These are phyloP conservation scores for Apistogramma diplotaenia DNA, from an alignment of 2,113 vertebrate species.

Conservation along the genomic window DNA sequence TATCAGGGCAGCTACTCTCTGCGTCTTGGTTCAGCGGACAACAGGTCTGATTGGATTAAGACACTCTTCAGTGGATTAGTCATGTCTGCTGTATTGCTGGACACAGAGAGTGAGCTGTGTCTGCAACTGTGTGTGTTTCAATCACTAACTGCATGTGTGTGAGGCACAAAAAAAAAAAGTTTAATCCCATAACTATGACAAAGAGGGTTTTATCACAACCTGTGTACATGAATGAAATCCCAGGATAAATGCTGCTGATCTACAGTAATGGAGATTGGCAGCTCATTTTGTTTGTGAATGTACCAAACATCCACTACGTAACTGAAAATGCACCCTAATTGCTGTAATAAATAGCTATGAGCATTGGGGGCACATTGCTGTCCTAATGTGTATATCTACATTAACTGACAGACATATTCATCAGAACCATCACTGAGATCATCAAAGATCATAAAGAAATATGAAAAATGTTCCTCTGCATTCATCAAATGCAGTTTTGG, in stretches of 20 bases:
- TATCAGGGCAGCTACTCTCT: slow-evolving; percentile 23
- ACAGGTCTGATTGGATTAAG: slow-evolving; percentile 69
- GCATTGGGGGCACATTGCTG: background rate
- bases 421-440: slow-evolving; percentile 20
- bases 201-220: slow-evolving; percentile 16
- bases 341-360: slow-evolving; percentile 38
- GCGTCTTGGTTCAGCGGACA: slow-evolving; percentile 40
- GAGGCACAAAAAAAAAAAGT: background rate
- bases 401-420: slow-evolving; percentile 20
- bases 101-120: background rate
- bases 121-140: slow-evolving; percentile 2
- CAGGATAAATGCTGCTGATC: slow-evolving; percentile 20
- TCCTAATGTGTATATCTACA: slow-evolving; percentile 20
- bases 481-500: slow-evolving; percentile 37
- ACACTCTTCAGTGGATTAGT: slow-evolving; percentile 62
- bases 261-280: slow-evolving; percentile 48
- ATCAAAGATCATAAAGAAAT: slow-evolving; percentile 34
- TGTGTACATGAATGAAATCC: slow-evolving; percentile 29
- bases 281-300: slow-evolving; percentile 41
- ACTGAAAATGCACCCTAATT: slow-evolving; percentile 44
- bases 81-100: slow-evolving; percentile 49
- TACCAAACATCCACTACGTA: slow-evolving; percentile 33
- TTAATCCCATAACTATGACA: slow-evolving; percentile 50
- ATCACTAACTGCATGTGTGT: slow-evolving; percentile 25
- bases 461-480: slow-evolving; percentile 7